These are phyloP conservation scores for Leptinotarsa undecemlineata DNA, from an alignment of 1,140 invertebrate genomes.

Conservation along the genomic window DNA sequence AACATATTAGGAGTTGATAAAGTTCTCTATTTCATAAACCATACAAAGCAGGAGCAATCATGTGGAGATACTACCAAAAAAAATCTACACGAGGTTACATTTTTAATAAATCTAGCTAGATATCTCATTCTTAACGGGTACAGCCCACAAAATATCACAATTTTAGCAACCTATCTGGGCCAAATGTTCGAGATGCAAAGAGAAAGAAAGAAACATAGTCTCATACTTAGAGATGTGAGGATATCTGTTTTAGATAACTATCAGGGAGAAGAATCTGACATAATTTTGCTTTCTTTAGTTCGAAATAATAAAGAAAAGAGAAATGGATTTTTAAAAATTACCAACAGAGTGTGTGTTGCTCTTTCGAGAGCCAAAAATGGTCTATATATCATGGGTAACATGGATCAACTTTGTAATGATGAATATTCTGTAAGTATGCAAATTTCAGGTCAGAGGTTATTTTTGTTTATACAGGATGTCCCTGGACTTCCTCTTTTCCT, in stretches of 20 bases:
- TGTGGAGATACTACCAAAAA: conserved; percentile 57
- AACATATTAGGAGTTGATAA: conserved; percentile 57
- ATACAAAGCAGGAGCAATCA: conserved; percentile 59
- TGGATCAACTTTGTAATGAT: conserved; percentile 38
- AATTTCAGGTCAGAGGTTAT: too few relatives aligned
- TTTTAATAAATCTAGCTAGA: conserved; percentile 60
- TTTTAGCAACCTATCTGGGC: conserved; percentile 69
- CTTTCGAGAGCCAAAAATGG: conserved; percentile 79
- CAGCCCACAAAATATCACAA: conserved; percentile 63
- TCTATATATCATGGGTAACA: conserved; percentile 64
- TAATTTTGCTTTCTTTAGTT: conserved; percentile 82
- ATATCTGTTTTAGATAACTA: conserved; percentile 79
- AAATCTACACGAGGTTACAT: conserved; percentile 66
- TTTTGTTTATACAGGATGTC: too few relatives aligned
- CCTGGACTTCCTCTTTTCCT: too few relatives aligned
- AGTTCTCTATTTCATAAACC: conserved; percentile 67
- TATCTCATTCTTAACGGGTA: conserved; percentile 67
- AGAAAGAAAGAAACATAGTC: conserved; percentile 44
- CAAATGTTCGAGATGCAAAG: conserved; percentile 62
- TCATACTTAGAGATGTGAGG: conserved; percentile 49
- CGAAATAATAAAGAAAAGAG: conserved; percentile 69
- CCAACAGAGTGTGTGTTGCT: conserved; percentile 83
- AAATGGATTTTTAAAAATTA: conserved; percentile 76
- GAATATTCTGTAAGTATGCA: conserved; percentile 33
- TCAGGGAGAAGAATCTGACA: conserved; percentile 85